Percentiles rank a stretch among this genome's conserved stretches.
These are phyloP conservation scores for Drosophila mettleri DNA, from an alignment of 2,888 invertebrate species.

Conservation along the genomic window DNA sequence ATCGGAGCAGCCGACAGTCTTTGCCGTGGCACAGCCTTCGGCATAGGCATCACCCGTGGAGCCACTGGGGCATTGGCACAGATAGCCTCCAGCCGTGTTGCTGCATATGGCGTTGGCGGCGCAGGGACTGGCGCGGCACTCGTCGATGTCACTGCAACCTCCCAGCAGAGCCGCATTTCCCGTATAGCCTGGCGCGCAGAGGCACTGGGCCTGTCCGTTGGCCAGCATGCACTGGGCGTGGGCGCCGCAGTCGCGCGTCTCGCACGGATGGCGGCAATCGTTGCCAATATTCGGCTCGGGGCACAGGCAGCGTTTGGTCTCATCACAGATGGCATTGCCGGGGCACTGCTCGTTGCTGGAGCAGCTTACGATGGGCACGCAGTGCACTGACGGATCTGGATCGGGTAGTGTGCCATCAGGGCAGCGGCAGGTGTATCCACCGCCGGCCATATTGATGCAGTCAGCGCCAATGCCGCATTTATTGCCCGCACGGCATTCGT, in stretches of 20 bases:
- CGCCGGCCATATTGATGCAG: constrained; percentile 92
- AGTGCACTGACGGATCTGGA: constrained; percentile 92
- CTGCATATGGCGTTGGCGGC: constrained; percentile 94
- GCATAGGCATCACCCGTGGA: constrained; percentile 92
- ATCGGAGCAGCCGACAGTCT: constrained; percentile 89
- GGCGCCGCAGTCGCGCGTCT: constrained; percentile 92
- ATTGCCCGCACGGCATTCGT: constrained; percentile 91
- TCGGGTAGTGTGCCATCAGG: constrained; percentile 93
- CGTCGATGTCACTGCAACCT: constrained; percentile 95
- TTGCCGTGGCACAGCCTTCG: constrained; percentile 90
- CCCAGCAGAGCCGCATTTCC: constrained; percentile 87
- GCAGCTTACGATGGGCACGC: constrained; percentile 93
- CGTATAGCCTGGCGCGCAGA: constrained; percentile 93
- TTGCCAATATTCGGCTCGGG: constrained; percentile 96
- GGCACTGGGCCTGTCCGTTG: constrained; percentile 92
- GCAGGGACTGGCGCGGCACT: constrained; percentile 93
- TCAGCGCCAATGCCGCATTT: constrained; percentile 93
- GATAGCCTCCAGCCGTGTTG: constrained; percentile 93
- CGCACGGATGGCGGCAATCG: constrained; percentile 97
- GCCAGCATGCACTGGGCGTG: constrained; percentile 95
- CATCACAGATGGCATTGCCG: constrained; percentile 94
- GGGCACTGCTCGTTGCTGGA: constrained; percentile 92
- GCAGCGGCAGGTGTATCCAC: constrained; percentile 91
- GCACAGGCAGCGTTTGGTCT: constrained; percentile 91
- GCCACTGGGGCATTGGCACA: constrained; percentile 94